Evolutionary conservation across 2,888 invertebrate genomes (phyloP).

Genomic region (Diogma glabrata): DNA sequence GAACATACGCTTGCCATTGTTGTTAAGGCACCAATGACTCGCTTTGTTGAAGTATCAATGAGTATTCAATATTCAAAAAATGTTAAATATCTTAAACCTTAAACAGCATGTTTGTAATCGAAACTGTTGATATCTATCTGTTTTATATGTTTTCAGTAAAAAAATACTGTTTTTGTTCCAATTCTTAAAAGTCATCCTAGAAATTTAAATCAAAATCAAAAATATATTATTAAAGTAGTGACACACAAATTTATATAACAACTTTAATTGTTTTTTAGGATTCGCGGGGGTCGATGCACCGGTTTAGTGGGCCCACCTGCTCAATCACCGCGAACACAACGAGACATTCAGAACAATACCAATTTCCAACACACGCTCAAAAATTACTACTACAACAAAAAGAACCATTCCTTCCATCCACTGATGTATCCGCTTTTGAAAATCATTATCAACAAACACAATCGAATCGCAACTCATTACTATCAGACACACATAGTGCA

Average conservation of each 20-base stretch:
- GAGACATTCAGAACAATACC: constrained; percentile 6
- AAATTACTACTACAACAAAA: constrained; percentile 27
- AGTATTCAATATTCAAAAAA: too few relatives aligned
- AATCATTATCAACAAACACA: constrained; percentile 4
- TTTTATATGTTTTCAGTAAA: too few relatives aligned
- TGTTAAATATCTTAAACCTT: too few relatives aligned
- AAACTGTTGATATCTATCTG: too few relatives aligned
- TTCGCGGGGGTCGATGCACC: constrained; percentile 38
- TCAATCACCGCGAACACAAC: constrained; percentile 33
- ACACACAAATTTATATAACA: background rate
- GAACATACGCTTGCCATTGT: too few relatives aligned
- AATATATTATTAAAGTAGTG: too few relatives aligned
- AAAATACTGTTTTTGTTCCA: too few relatives aligned
- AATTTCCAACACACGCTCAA: constrained; percentile 25
- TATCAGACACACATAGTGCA: constrained; percentile 28
- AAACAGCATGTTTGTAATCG: too few relatives aligned
- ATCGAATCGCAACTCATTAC: constrained; percentile 14
- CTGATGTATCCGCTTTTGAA: constrained; percentile 14
- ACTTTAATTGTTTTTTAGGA: constrained; percentile 24
- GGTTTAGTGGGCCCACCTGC: constrained; percentile 38
- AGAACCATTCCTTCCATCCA: constrained; percentile 4
- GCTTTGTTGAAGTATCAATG: too few relatives aligned
- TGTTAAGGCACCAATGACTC: too few relatives aligned
- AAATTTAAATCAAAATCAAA: too few relatives aligned
- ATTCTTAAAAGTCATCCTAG: too few relatives aligned